These are phyloP conservation scores for Leptinotarsa juncta DNA, from an alignment of 2,888 invertebrate genomes.

Conservation along the genomic window DNA sequence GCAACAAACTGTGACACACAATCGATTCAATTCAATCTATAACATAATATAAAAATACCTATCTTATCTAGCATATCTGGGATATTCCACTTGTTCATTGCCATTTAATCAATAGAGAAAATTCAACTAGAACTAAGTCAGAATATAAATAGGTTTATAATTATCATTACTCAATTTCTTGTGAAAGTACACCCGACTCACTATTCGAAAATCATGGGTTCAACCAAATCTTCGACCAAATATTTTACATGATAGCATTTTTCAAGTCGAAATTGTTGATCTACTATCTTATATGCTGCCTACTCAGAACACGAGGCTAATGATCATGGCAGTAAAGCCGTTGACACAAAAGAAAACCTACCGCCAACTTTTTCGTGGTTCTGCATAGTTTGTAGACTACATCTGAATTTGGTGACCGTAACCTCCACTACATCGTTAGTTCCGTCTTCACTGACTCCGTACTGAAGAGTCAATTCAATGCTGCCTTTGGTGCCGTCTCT, in stretches of 20 bases:
- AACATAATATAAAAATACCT: background rate
- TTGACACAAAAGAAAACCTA: slow-evolving; percentile 51
- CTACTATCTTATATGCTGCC: too few species aligned
- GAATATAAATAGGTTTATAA: too few species aligned
- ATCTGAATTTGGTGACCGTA: slow-evolving; percentile 73
- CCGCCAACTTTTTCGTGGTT: slow-evolving; percentile 77
- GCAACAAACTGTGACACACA: too few species aligned
- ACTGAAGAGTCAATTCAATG: slow-evolving; percentile 74
- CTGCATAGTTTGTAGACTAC: slow-evolving; percentile 79
- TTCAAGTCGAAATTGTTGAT: too few species aligned
- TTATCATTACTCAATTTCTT: too few species aligned
- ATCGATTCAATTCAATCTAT: background rate
- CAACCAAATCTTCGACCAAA: too few species aligned
- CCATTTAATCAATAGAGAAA: background rate
- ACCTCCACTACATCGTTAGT: slow-evolving; percentile 73
- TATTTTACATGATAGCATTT: too few species aligned
- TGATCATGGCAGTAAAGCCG: too few species aligned
- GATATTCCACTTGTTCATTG: background rate
- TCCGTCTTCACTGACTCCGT: slow-evolving; percentile 76
- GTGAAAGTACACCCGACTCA: too few species aligned
- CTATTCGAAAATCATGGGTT: too few species aligned
- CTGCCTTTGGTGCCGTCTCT: slow-evolving; percentile 77
- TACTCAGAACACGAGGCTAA: too few species aligned
- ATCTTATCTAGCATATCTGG: background rate
- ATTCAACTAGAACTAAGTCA: too few species aligned